Conservation (phyloP, 2,888 invertebrate genomes). For the Phalera bucephala region DNA sequence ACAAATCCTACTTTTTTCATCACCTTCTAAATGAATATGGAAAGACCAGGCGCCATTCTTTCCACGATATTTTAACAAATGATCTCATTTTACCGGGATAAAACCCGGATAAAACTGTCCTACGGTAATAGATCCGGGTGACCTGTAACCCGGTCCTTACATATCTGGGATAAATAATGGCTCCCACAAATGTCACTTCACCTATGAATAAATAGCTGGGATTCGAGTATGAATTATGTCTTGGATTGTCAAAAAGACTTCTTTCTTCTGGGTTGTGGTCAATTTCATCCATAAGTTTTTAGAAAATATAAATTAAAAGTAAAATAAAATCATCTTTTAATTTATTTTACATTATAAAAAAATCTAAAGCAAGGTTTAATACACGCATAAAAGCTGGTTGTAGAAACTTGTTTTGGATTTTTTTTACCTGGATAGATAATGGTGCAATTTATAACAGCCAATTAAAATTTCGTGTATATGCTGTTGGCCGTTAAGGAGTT, state of each 20-base stretch:
- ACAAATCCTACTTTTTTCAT: neutral
- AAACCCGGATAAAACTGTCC: neutral
- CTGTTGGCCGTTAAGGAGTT: no score
- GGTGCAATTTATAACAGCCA: no score
- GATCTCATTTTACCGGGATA: conserved; percentile 1
- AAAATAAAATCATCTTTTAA: no score
- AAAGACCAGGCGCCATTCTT: neutral
- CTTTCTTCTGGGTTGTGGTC: no score
- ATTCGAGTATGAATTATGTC: neutral
- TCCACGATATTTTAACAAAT: neutral
- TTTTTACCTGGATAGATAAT: no score
- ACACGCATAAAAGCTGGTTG: no score
- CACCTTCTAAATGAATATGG: neutral
- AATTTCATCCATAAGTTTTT: no score
- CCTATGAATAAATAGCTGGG: conserved; percentile 1
- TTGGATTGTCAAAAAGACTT: neutral
- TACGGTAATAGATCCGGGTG: neutral
- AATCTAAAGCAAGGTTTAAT: no score
- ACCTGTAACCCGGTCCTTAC: conserved; percentile 1
- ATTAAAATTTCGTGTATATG: no score
- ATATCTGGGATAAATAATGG: conserved; percentile 1
- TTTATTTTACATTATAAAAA: no score
- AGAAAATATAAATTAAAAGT: no score
- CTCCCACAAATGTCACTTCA: neutral
- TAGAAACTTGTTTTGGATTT: no score